Evolutionary conservation across 53 echinoderm and acorn worm species (phyloP).

Genomic region (Holothuria leucospilota): DNA sequence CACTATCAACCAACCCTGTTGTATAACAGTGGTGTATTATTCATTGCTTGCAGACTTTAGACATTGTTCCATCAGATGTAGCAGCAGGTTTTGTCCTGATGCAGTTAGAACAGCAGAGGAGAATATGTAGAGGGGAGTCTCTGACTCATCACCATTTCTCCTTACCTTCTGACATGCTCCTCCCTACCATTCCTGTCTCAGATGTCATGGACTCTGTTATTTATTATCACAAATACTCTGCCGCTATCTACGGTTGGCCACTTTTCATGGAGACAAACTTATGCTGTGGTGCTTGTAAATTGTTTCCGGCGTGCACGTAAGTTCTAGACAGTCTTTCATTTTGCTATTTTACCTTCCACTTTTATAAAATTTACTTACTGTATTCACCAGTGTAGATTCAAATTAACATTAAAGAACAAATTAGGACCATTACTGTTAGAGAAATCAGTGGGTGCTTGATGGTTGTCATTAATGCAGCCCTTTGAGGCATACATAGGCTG

Average conservation of each 20-base stretch:
- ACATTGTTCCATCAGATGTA: slow-evolving; percentile 91
- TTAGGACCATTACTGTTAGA: too few species aligned
- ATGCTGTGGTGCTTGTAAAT: slow-evolving; percentile 79
- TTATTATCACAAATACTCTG: slow-evolving; percentile 79
- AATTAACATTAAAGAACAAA: too few species aligned
- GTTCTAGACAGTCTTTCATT: background rate
- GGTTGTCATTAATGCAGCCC: too few species aligned
- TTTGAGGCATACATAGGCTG: too few species aligned
- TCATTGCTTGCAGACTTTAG: slow-evolving; percentile 59
- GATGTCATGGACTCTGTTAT: slow-evolving; percentile 60
- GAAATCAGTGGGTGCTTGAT: too few species aligned
- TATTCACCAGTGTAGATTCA: too few species aligned
- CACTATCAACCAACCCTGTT: too few species aligned
- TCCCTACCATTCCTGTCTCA: slow-evolving; percentile 51
- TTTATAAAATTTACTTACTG: too few species aligned
- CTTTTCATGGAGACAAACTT: slow-evolving; percentile 67
- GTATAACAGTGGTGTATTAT: too few species aligned
- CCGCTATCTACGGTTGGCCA: slow-evolving; percentile 85
- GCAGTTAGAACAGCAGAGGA: slow-evolving; percentile 86
- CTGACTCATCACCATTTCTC: slow-evolving; percentile 29
- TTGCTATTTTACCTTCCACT: too few species aligned
- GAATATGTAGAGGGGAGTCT: slow-evolving; percentile 61
- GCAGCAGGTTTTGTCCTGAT: slow-evolving; percentile 90
- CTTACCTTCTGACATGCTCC: slow-evolving; percentile 47
- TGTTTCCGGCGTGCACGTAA: slow-evolving; percentile 75